Percentiles rank a stretch among this genome's conserved stretches.
These are phyloP conservation scores for Stichodactyla helianthus DNA, from an alignment of 64 coral and sea anemone genomes.

Conservation along the genomic window DNA sequence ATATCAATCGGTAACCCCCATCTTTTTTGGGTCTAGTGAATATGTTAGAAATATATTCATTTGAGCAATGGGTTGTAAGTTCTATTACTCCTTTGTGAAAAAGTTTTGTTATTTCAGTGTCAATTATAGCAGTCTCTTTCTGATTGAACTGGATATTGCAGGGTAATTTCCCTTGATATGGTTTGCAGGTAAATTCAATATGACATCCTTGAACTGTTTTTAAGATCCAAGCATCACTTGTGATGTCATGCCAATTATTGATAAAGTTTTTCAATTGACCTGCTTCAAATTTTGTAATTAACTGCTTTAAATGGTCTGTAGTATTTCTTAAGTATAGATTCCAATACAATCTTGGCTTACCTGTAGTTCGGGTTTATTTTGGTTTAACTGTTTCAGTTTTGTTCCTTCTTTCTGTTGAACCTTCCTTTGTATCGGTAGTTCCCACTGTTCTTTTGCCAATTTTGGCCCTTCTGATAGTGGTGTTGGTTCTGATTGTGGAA, in stretches of 20 bases:
- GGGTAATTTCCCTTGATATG: not conserved
- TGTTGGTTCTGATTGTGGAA: not conserved
- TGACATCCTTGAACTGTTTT: constrained; percentile 5
- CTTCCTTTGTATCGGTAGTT: not conserved
- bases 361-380: not conserved
- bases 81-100: constrained; percentile 34
- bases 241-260: not conserved
- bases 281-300: constrained; percentile 3
- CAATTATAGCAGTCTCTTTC: constrained; percentile 28
- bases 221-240: constrained; percentile 2
- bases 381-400: not conserved
- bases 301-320: not conserved
- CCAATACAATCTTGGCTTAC: constrained; percentile 14
- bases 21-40: constrained; percentile 33
- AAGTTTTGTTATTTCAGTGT: constrained; percentile 39
- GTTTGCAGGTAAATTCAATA: constrained; percentile 11
- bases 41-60: constrained; percentile 32
- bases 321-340: not conserved
- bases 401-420: not conserved
- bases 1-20: constrained; percentile 10
- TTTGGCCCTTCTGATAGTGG: constrained; percentile 7
- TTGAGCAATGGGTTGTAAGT: constrained; percentile 1
- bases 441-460: constrained; percentile 11
- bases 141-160: not conserved
- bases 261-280: constrained; percentile 16